These are phyloP conservation scores for Callocephalon fimbriatum DNA, from an alignment of 2,113 vertebrate genomes.

Conservation along the genomic window DNA sequence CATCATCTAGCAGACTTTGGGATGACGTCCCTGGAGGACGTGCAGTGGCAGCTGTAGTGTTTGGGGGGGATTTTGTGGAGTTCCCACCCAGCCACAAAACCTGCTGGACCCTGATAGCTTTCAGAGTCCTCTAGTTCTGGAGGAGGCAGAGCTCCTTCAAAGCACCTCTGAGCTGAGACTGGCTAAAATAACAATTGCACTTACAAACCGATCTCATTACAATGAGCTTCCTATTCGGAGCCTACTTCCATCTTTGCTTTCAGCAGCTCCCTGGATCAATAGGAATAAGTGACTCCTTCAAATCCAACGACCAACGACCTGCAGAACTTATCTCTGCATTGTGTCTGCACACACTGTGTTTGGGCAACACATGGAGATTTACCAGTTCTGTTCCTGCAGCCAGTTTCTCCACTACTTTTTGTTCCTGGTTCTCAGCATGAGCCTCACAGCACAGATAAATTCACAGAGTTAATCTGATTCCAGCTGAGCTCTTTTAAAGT, in stretches of 20 bases:
- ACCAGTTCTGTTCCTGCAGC: not conserved
- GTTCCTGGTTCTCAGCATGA: conserved; percentile 47
- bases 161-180: not conserved
- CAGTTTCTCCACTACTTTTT: conserved; percentile 3
- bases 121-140: not conserved
- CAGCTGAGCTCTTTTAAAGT: conserved; percentile 57
- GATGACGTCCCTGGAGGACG: not conserved
- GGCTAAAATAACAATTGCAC: not conserved
- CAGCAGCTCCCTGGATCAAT: not conserved
- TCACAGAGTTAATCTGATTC: conserved; percentile 58
- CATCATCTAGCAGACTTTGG: not conserved
- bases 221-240: not conserved
- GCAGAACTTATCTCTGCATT: not conserved
- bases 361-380: not conserved
- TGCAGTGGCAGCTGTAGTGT: not conserved
- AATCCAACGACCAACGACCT: not conserved
- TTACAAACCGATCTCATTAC: not conserved
- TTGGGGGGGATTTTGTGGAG: not conserved
- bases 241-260: not conserved
- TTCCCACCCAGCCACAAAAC: not conserved
- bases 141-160: not conserved
- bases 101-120: not conserved
- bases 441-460: conserved; percentile 23
- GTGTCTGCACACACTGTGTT: not conserved
- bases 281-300: not conserved